Percentiles rank a stretch among this genome's conserved stretches.
Conservation (phyloP, 1,140 invertebrate genomes). For the Triops cancriformis region DNA sequence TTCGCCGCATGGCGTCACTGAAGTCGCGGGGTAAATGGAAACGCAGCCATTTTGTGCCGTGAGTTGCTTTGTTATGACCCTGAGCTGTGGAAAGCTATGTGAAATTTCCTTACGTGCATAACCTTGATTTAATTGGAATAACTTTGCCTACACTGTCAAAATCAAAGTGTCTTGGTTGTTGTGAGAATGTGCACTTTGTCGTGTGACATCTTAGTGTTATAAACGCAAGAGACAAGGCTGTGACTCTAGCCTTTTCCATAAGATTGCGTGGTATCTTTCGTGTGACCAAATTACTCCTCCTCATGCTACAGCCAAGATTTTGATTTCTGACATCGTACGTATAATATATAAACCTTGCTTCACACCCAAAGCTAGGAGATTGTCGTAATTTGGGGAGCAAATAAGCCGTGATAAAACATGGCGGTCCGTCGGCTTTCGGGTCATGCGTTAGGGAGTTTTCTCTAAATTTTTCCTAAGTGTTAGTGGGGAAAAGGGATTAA, state of each 20-base stretch:
- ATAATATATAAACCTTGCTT: no score
- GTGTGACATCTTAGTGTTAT: not conserved
- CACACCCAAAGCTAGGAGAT: not conserved
- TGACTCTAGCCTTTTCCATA: no score
- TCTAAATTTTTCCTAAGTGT: not conserved
- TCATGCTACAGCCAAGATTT: no score
- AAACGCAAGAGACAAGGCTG: no score
- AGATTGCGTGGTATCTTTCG: no score
- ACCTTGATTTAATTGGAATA: not conserved
- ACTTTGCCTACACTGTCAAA: not conserved
- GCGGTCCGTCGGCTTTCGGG: not conserved
- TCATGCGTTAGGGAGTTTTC: not conserved
- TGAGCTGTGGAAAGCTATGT: not conserved
- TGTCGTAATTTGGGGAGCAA: not conserved
- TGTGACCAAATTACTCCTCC: no score
- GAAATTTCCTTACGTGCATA: not conserved
- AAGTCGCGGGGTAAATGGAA: not conserved
- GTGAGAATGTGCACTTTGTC: not conserved
- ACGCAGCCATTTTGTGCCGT: conserved; percentile 8
- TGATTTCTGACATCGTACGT: no score
- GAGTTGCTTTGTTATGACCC: not conserved
- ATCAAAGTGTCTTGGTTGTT: not conserved
- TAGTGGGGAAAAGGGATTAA: not conserved
- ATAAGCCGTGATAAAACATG: not conserved
- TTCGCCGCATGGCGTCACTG: not conserved